Evolutionary conservation across 2,113 vertebrate species (phyloP).

Genomic region (Mirza zaza): DNA sequence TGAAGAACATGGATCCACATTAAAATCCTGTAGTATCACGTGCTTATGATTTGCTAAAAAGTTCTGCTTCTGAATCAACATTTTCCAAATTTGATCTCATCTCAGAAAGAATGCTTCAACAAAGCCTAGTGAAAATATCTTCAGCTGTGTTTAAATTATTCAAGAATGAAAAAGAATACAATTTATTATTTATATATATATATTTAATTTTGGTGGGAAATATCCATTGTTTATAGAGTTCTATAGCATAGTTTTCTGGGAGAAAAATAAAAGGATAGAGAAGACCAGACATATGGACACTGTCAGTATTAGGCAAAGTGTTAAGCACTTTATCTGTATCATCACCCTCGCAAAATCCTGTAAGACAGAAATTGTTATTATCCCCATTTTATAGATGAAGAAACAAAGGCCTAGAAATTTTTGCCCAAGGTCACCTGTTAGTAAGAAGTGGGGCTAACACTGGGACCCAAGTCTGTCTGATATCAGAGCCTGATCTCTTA

Average conservation of each 20-base stretch:
- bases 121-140: not conserved
- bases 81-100: slow-evolving; percentile 65
- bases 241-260: not conserved
- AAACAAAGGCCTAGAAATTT: not conserved
- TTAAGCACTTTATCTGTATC: not conserved
- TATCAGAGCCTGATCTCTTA: not conserved
- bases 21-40: not conserved
- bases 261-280: not conserved
- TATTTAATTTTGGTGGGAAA: not conserved
- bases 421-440: not conserved
- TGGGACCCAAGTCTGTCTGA: not conserved
- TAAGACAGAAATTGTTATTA: not conserved
- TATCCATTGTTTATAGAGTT: not conserved
- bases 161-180: not conserved
- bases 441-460: not conserved
- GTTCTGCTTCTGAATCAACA: slow-evolving; percentile 56
- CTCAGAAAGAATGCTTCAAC: slow-evolving; percentile 57
- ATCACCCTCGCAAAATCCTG: not conserved
- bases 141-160: slow-evolving; percentile 58
- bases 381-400: not conserved
- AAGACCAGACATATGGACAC: not conserved
- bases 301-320: not conserved
- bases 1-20: not conserved
- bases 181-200: not conserved
- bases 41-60: slow-evolving; percentile 23